Evolutionary conservation across 1,140 invertebrate genomes (phyloP).

Genomic region (Drosophila leontia): DNA sequence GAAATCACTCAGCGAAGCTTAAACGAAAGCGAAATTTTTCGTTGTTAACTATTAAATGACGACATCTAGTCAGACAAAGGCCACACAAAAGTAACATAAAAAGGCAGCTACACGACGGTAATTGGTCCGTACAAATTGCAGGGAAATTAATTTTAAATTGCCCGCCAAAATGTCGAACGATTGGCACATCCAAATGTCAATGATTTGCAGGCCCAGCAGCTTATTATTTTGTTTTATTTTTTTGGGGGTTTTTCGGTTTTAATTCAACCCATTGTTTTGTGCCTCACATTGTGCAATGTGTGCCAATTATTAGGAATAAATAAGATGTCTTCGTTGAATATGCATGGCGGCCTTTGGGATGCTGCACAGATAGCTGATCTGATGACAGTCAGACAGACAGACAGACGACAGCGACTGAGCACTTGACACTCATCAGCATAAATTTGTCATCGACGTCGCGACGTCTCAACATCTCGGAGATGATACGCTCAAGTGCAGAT

Average conservation of each 20-base stretch:
- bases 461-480: constrained; percentile 39
- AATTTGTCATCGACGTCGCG: constrained; percentile 36
- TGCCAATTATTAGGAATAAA: constrained; percentile 78
- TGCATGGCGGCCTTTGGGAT: constrained; percentile 46
- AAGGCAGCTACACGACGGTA: constrained; percentile 43
- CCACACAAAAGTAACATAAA: constrained; percentile 66
- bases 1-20: constrained; percentile 52
- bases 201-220: constrained; percentile 60
- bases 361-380: constrained; percentile 46
- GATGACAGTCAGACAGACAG: constrained; percentile 25
- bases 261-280: constrained; percentile 36
- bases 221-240: constrained; percentile 42
- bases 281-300: constrained; percentile 68
- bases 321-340: constrained; percentile 67
- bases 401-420: constrained; percentile 21
- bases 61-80: constrained; percentile 68
- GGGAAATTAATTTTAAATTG: constrained; percentile 79
- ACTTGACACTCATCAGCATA: constrained; percentile 31
- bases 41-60: constrained; percentile 71
- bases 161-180: constrained; percentile 80
- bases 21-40: constrained; percentile 73
- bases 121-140: constrained; percentile 77
- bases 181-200: constrained; percentile 79
- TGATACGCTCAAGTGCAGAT: constrained; percentile 34
- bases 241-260: constrained; percentile 22